Evolutionary conservation across 2,113 vertebrate genomes (phyloP).

Genomic region (Motacilla tschutschensis): DNA sequence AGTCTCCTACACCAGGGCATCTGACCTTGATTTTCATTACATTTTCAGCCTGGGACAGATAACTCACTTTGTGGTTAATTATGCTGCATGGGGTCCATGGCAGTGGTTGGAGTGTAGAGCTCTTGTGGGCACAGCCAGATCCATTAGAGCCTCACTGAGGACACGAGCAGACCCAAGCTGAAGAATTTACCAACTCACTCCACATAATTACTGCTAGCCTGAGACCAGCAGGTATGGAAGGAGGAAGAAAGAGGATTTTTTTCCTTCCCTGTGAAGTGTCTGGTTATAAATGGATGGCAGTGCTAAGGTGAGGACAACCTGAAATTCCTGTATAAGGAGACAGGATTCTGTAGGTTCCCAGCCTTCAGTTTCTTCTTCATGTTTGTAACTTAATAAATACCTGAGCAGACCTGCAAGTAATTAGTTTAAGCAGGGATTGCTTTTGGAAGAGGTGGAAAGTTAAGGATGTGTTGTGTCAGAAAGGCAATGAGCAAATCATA

Average conservation of each 20-base stretch:
- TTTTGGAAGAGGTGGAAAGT: background rate
- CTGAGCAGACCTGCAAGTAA: background rate
- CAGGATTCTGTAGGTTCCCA: background rate
- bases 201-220: constrained; percentile 19
- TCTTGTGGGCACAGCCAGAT: constrained; percentile 39
- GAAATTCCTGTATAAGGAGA: background rate
- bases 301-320: background rate
- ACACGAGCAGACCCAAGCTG: background rate
- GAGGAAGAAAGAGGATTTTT: background rate
- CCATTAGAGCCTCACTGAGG: constrained; percentile 48
- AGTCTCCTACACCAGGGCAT: constrained; percentile 3
- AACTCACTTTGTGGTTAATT: constrained; percentile 69
- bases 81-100: background rate
- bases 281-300: constrained; percentile 31
- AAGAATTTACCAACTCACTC: constrained; percentile 18
- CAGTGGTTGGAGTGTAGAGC: constrained; percentile 33
- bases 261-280: constrained; percentile 20
- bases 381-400: background rate
- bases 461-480: background rate
- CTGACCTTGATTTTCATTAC: constrained; percentile 20
- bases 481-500: background rate
- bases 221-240: background rate
- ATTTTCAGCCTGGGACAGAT: constrained; percentile 14
- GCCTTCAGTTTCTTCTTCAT: background rate
- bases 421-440: background rate